Conservation (phyloP, 2,888 invertebrate genomes). For the Cynaeus angustus region DNA sequence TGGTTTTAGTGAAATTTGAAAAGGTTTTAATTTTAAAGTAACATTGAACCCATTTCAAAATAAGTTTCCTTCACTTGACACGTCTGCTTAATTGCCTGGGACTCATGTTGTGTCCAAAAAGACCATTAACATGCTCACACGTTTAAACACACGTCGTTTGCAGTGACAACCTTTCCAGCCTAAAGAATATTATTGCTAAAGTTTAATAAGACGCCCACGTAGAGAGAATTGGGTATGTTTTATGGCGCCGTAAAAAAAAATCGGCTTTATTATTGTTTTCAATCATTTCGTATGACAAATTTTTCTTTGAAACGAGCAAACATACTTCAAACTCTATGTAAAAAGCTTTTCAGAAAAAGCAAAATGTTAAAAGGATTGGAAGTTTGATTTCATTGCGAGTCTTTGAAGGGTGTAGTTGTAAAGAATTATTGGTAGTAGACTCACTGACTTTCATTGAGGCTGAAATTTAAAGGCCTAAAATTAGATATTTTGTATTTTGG, state of each 20-base stretch:
- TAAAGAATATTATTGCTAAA: conserved; percentile 10
- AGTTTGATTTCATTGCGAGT: too few relatives aligned
- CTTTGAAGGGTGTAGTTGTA: too few relatives aligned
- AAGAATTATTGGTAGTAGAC: too few relatives aligned
- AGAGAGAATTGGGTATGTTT: neutral
- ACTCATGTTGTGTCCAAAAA: conserved; percentile 12
- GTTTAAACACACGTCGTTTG: conserved; percentile 8
- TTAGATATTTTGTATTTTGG: too few relatives aligned
- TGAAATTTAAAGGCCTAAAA: too few relatives aligned
- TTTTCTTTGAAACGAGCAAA: neutral
- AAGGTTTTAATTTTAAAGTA: conserved; percentile 12
- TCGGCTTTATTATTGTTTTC: neutral
- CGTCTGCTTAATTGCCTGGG: conserved; percentile 12
- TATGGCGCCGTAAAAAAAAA: neutral
- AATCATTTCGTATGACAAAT: neutral
- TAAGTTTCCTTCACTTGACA: conserved; percentile 32
- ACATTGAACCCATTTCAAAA: conserved; percentile 30
- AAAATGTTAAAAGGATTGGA: too few relatives aligned
- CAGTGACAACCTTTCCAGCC: conserved; percentile 1
- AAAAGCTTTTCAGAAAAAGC: too few relatives aligned
- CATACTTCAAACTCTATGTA: too few relatives aligned
- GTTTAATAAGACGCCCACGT: conserved; percentile 1
- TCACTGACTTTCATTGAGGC: too few relatives aligned
- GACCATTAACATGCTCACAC: conserved; percentile 27
- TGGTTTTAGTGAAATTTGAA: neutral